Evolutionary conservation across 1,140 invertebrate genomes (phyloP).

Genomic region (Leptestheria dahalacensis): DNA sequence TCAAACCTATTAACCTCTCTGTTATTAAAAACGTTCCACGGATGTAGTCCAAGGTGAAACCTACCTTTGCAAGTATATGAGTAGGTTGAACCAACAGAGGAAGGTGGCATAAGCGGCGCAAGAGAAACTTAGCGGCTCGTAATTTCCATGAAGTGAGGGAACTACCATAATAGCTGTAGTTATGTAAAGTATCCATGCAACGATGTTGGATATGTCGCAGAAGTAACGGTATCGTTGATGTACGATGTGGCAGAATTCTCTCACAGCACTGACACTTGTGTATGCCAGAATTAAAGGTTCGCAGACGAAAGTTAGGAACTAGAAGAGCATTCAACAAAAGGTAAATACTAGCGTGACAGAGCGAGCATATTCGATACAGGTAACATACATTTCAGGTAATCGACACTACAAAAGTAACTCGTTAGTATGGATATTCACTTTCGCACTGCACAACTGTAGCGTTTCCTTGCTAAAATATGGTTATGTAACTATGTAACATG

Average conservation of each 20-base stretch:
- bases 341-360: too few relatives aligned
- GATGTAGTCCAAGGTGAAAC: too few relatives aligned
- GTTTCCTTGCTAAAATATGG: too few relatives aligned
- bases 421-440: too few relatives aligned
- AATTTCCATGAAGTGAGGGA: slow-evolving; percentile 31
- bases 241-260: slow-evolving; percentile 4
- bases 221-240: slow-evolving; percentile 30
- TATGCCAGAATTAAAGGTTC: slow-evolving; percentile 7
- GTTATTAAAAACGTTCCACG: too few relatives aligned
- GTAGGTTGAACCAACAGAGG: slow-evolving; percentile 71
- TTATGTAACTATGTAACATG: too few relatives aligned
- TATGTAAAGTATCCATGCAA: slow-evolving; percentile 54
- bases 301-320: background rate
- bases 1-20: slow-evolving; percentile 32
- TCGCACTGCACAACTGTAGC: too few relatives aligned
- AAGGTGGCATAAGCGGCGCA: slow-evolving; percentile 63
- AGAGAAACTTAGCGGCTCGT: slow-evolving; percentile 42
- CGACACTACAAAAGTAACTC: too few relatives aligned
- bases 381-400: too few relatives aligned
- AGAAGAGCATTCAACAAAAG: too few relatives aligned
- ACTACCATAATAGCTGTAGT: slow-evolving; percentile 45
- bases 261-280: slow-evolving; percentile 12
- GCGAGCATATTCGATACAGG: too few relatives aligned
- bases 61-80: slow-evolving; percentile 62
- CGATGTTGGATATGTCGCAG: slow-evolving; percentile 28